Conservation (phyloP, 2,888 invertebrate genomes). For the Silvanus unidentatus region DNA sequence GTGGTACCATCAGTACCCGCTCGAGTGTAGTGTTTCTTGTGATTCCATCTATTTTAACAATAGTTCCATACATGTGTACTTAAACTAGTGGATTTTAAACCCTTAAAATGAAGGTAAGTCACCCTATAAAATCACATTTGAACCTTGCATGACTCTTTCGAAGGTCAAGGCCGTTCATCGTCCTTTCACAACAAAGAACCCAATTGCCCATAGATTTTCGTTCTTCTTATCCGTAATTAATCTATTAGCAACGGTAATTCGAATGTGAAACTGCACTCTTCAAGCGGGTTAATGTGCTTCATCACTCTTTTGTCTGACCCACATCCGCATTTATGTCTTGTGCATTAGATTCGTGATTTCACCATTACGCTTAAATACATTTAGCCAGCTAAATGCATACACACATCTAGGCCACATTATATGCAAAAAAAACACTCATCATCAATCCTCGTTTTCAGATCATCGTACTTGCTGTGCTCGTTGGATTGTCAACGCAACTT, state of each 20-base stretch:
- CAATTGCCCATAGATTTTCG: too few relatives aligned
- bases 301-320: constrained; percentile 1
- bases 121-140: too few relatives aligned
- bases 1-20: too few relatives aligned
- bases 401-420: neutral
- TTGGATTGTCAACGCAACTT: too few relatives aligned
- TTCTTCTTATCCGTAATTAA: too few relatives aligned
- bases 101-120: constrained; percentile 23
- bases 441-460: constrained; percentile 18
- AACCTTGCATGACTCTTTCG: too few relatives aligned
- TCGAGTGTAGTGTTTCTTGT: neutral
- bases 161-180: too few relatives aligned
- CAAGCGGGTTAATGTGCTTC: neutral
- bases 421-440: neutral
- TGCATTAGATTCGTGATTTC: neutral
- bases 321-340: neutral
- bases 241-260: neutral
- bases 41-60: neutral
- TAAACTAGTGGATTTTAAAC: constrained; percentile 16
- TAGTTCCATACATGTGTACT: constrained; percentile 18
- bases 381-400: neutral
- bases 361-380: too few relatives aligned
- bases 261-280: neutral
- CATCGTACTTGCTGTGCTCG: constrained; percentile 13
- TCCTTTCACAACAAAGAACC: too few relatives aligned